These are phyloP conservation scores for Regulus satrapa DNA, from an alignment of 2,113 vertebrate genomes.

Conservation along the genomic window DNA sequence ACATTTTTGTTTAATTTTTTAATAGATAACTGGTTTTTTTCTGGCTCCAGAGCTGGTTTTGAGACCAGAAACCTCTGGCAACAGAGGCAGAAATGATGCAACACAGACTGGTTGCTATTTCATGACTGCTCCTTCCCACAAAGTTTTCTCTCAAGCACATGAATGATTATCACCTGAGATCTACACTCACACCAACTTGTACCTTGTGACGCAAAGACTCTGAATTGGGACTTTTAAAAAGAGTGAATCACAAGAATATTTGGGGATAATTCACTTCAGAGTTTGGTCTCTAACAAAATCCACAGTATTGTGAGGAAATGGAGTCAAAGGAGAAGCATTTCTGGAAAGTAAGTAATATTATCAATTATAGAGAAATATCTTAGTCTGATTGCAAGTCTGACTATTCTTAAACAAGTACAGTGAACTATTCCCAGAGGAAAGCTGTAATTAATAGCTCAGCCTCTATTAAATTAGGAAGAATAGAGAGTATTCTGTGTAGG, in stretches of 20 bases:
- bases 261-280: not conserved
- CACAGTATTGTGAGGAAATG: not conserved
- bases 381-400: not conserved
- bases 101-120: not conserved
- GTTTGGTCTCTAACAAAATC: not conserved
- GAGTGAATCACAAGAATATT: not conserved
- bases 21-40: too few species aligned
- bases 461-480: not conserved
- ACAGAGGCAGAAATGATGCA: not conserved
- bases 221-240: not conserved
- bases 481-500: not conserved
- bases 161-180: not conserved
- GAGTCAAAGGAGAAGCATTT: not conserved
- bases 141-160: not conserved
- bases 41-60: not conserved
- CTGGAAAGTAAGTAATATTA: not conserved
- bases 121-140: not conserved
- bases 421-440: not conserved
- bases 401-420: not conserved
- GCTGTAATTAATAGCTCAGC: not conserved
- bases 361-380: not conserved
- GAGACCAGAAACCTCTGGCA: not conserved
- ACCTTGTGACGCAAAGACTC: not conserved
- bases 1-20: not conserved
- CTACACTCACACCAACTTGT: fast-evolving